These are phyloP conservation scores for Acipenser ruthenus DNA, from an alignment of 2,797 vertebrate species.

Conservation along the genomic window DNA sequence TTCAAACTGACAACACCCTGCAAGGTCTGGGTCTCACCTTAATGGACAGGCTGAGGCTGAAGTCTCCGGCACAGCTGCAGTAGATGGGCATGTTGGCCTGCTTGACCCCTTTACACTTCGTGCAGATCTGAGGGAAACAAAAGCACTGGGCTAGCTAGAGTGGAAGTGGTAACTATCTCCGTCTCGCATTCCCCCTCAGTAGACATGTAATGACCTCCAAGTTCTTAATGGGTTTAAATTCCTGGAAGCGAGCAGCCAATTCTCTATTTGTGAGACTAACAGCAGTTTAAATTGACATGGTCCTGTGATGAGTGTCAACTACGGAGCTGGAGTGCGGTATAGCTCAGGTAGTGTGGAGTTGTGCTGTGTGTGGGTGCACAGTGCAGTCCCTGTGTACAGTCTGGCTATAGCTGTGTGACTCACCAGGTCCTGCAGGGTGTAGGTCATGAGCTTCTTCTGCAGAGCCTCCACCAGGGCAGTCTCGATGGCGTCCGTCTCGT, in stretches of 20 bases:
- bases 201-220: too few relatives aligned
- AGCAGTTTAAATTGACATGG: too few relatives aligned
- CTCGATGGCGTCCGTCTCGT: constrained; percentile 72
- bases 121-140: constrained; percentile 63
- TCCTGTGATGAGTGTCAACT: too few relatives aligned
- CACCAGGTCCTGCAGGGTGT: constrained; percentile 88
- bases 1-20: neutral
- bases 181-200: too few relatives aligned
- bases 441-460: constrained; percentile 95
- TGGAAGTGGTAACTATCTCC: neutral
- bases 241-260: too few relatives aligned
- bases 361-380: too few relatives aligned
- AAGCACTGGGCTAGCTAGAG: neutral
- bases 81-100: constrained; percentile 85
- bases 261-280: too few relatives aligned
- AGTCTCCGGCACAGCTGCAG: constrained; percentile 84
- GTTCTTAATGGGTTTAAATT: too few relatives aligned
- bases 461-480: constrained; percentile 76
- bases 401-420: constrained; percentile 27
- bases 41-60: constrained; percentile 67
- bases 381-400: too few relatives aligned
- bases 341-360: too few relatives aligned
- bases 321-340: too few relatives aligned
- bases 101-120: constrained; percentile 87
- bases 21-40: constrained; percentile 53